Percentiles rank a stretch among this genome's conserved stretches.
Conservation (phyloP, 1,140 invertebrate genomes). For the Diachasma alloeum region DNA sequence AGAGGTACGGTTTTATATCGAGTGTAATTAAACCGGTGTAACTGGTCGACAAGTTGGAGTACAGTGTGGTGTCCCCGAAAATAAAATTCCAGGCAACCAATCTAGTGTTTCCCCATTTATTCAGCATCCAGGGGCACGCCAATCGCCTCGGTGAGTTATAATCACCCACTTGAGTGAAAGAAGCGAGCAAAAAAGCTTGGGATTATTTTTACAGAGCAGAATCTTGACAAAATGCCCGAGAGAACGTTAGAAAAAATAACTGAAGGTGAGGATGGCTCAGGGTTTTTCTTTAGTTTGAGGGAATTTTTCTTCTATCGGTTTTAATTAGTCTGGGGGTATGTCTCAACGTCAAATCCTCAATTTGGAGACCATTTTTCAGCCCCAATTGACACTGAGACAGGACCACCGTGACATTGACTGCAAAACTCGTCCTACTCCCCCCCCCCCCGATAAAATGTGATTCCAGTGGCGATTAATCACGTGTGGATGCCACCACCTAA, state of each 20-base stretch:
- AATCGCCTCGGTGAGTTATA: background rate
- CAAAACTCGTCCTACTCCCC: background rate
- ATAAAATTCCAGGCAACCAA: background rate
- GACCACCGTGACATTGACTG: conserved; percentile 2
- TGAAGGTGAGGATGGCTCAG: background rate
- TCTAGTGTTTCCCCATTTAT: background rate
- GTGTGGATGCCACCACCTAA: background rate
- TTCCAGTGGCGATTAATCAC: background rate
- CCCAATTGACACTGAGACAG: background rate
- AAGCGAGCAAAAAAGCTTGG: background rate
- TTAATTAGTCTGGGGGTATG: background rate
- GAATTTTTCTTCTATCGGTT: background rate
- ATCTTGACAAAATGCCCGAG: background rate
- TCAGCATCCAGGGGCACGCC: background rate
- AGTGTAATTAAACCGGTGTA: conserved; percentile 21
- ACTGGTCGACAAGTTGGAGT: background rate
- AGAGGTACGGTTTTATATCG: conserved; percentile 17
- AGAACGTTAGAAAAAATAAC: background rate
- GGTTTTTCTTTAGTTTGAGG: background rate
- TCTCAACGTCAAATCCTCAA: background rate
- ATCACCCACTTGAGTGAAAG: background rate
- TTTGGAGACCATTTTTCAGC: background rate
- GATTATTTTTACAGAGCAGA: background rate
- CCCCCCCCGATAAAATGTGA: background rate
- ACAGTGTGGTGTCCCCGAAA: background rate